Conservation (phyloP, 2,113 vertebrate genomes). For the Spizaetus ornatus region DNA sequence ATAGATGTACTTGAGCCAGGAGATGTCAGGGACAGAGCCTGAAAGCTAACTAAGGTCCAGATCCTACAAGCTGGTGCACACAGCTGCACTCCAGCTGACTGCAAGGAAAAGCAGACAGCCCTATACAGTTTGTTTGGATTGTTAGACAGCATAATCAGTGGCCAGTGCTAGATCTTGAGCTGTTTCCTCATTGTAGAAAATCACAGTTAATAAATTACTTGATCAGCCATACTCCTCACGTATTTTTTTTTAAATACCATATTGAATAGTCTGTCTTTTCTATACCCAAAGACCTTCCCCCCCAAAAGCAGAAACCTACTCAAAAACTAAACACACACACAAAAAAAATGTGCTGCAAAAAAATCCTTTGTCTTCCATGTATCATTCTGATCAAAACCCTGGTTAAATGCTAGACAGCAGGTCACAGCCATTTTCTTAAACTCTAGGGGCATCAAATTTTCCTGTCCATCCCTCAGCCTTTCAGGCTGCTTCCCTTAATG, state of each 20-base stretch:
- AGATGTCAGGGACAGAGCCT: background rate
- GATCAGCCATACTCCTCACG: background rate
- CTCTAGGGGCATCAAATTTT: conserved; percentile 24
- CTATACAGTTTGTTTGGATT: background rate
- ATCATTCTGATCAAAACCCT: background rate
- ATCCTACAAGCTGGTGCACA: background rate
- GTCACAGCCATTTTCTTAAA: conserved; percentile 41
- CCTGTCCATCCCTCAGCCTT: conserved; percentile 29
- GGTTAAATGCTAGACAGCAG: background rate
- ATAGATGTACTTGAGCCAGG: background rate
- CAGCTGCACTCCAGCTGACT: background rate
- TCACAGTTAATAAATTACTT: background rate
- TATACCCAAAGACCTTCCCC: background rate
- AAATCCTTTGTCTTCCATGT: background rate
- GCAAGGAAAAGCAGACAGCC: background rate
- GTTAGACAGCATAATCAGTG: background rate
- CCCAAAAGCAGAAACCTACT: background rate
- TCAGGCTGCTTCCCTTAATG: conserved; percentile 41
- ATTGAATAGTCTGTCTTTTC: background rate
- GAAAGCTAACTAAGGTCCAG: background rate
- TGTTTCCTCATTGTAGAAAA: background rate
- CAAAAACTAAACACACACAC: background rate
- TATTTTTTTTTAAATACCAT: background rate
- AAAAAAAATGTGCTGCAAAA: background rate
- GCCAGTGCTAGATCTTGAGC: background rate